Evolutionary conservation across 1,140 invertebrate species (phyloP).

Genomic region (Atta texana): DNA sequence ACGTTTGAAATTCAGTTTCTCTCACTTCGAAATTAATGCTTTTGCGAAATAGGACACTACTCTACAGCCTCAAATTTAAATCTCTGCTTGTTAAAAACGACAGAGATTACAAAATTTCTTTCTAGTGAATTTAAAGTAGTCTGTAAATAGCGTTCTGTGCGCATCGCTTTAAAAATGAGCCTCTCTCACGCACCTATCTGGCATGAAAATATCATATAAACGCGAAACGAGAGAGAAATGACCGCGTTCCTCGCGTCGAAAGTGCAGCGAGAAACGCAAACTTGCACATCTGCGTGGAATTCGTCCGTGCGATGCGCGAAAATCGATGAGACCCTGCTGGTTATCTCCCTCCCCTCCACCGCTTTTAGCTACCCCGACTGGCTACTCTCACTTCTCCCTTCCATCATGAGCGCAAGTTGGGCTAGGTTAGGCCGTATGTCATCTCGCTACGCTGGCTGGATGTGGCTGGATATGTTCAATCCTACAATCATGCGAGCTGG

Average conservation of each 20-base stretch:
- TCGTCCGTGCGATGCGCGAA: slow-evolving; percentile 68
- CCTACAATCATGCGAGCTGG: not conserved
- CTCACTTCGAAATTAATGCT: not conserved
- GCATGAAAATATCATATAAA: slow-evolving; percentile 27
- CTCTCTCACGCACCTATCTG: not conserved
- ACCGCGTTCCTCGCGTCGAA: slow-evolving; percentile 45
- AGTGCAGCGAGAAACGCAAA: slow-evolving; percentile 45
- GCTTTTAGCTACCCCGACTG: not conserved
- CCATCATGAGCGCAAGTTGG: slow-evolving; percentile 45
- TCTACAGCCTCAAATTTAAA: not conserved
- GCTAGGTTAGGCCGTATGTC: slow-evolving; percentile 65
- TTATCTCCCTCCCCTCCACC: slow-evolving; percentile 29
- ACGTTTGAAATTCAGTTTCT: not conserved
- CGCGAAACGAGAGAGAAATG: slow-evolving; percentile 57
- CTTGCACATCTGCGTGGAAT: slow-evolving; percentile 52
- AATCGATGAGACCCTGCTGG: slow-evolving; percentile 67
- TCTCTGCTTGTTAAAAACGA: not conserved
- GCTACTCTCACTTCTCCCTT: slow-evolving; percentile 40
- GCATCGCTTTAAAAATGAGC: slow-evolving; percentile 15
- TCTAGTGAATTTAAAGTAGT: not conserved
- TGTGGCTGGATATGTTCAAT: not conserved
- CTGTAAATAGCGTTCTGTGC: not conserved
- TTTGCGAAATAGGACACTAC: not conserved
- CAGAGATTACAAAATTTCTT: not conserved
- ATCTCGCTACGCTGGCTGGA: not conserved